Evolutionary conservation across 2,113 vertebrate species (phyloP).

Genomic region (Aspidoscelis tigris): DNA sequence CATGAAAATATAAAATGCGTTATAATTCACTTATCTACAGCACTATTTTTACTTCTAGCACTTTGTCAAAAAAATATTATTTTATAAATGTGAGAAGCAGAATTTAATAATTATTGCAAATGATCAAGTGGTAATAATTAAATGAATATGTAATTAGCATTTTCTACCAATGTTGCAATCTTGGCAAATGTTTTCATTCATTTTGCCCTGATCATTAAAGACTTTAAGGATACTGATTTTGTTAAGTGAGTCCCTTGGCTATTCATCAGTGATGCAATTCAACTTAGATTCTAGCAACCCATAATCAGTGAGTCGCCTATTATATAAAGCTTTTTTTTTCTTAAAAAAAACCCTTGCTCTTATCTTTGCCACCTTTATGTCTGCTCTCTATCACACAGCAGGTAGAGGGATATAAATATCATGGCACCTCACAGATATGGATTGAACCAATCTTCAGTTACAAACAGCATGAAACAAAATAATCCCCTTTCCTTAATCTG

Average conservation of each 20-base stretch:
- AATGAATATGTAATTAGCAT: conserved; percentile 72
- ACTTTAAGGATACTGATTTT: conserved; percentile 71
- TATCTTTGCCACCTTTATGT: conserved; percentile 71
- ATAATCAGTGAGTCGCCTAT: conserved; percentile 79
- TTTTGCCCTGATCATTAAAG: conserved; percentile 68
- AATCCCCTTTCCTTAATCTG: conserved; percentile 57
- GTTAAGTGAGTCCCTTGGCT: conserved; percentile 83
- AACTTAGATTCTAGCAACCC: conserved; percentile 72
- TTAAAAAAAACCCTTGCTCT: conserved; percentile 68
- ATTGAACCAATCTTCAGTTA: conserved; percentile 61
- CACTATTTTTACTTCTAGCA: conserved; percentile 35
- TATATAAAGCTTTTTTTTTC: conserved; percentile 70
- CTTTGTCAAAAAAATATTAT: conserved; percentile 46
- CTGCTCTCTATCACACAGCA: conserved; percentile 55
- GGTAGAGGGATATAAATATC: conserved; percentile 51
- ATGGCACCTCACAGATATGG: conserved; percentile 52
- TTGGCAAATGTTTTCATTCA: conserved; percentile 68
- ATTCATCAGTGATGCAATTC: conserved; percentile 79
- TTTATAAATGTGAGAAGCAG: conserved; percentile 52
- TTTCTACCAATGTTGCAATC: conserved; percentile 68
- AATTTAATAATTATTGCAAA: conserved; percentile 64
- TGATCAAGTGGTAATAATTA: conserved; percentile 64
- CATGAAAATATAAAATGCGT: background rate
- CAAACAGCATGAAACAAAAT: conserved; percentile 65
- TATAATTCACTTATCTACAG: conserved; percentile 9